A percentile compares a stretch with the other conserved stretches of the same genome.
phyloP scores from a whole-genome alignment of 2,888 invertebrate genomes.

The Ormyrus thymus region DNA sequence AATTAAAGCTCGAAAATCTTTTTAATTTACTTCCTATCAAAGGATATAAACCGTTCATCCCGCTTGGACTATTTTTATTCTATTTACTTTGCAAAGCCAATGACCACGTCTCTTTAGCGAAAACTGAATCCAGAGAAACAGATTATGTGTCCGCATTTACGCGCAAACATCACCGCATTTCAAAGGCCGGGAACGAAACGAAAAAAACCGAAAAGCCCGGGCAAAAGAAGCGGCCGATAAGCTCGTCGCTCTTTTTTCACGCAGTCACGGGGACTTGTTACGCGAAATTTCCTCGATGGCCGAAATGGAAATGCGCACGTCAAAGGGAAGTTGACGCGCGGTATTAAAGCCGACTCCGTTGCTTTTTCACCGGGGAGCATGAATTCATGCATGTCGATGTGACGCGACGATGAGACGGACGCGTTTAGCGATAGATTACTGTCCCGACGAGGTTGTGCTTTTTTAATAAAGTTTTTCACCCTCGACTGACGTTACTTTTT shows the following conservation, averaged over 20 bases:
- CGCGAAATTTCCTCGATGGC: slow-evolving; percentile 16
- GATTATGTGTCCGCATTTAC: no score
- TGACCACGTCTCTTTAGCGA: no score
- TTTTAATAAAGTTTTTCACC: neutral
- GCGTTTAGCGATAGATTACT: slow-evolving; percentile 11
- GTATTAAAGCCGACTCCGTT: slow-evolving; percentile 5
- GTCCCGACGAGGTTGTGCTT: neutral
- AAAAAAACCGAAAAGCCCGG: neutral
- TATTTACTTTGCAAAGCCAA: no score
- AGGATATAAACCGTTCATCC: no score
- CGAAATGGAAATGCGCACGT: slow-evolving; percentile 26
- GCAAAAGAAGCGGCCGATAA: slow-evolving; percentile 2
- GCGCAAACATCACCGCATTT: no score
- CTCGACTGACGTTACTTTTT: no score
- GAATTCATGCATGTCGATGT: neutral
- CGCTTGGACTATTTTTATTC: no score
- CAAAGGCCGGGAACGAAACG: no score
- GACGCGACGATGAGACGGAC: neutral
- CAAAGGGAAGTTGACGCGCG: slow-evolving; percentile 11
- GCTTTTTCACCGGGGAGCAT: neutral
- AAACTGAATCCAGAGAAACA: no score
- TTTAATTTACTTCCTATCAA: no score
- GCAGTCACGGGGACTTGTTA: slow-evolving; percentile 7
- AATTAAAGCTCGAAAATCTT: no score
- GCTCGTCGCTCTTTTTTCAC: slow-evolving; percentile 6